Percentiles rank a stretch among this genome's conserved stretches.
Conservation (phyloP, 2,797 vertebrate species). For the Molossus molossus region DNA sequence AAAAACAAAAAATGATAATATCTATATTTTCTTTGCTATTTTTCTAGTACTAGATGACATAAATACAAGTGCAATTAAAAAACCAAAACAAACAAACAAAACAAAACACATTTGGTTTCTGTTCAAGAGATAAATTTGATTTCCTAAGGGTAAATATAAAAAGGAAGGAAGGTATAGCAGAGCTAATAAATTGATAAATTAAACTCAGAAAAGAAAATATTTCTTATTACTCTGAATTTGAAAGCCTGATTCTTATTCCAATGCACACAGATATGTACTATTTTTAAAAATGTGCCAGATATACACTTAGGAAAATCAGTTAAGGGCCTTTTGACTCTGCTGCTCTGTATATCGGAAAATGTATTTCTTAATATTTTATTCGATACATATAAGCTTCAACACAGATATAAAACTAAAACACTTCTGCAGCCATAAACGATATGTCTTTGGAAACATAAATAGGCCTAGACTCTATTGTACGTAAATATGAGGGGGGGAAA, state of each 20-base stretch:
- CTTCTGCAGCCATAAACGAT: neutral
- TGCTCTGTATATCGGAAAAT: neutral
- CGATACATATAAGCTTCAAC: neutral
- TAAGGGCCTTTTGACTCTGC: conserved; percentile 11
- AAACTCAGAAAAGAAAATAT: neutral
- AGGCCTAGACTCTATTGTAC: neutral
- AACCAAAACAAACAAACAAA: neutral
- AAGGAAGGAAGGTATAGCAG: conserved; percentile 10
- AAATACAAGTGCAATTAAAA: neutral
- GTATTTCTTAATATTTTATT: neutral
- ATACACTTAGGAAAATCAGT: neutral
- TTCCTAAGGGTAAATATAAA: conserved; percentile 28
- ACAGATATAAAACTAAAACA: conserved; percentile 9
- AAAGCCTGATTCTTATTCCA: conserved; percentile 37
- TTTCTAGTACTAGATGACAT: neutral
- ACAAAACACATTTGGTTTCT: neutral
- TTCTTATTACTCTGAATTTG: conserved; percentile 1
- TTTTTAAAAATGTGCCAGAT: conserved; percentile 43
- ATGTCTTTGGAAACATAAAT: neutral
- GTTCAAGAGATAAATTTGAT: conserved; percentile 43
- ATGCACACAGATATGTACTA: neutral
- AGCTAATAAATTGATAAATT: conserved; percentile 60
- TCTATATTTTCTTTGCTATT: neutral
- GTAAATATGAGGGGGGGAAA: neutral
- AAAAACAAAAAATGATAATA: neutral